Conservation (phyloP, 1,140 invertebrate species). For the Brachionus rotundiformis region DNA sequence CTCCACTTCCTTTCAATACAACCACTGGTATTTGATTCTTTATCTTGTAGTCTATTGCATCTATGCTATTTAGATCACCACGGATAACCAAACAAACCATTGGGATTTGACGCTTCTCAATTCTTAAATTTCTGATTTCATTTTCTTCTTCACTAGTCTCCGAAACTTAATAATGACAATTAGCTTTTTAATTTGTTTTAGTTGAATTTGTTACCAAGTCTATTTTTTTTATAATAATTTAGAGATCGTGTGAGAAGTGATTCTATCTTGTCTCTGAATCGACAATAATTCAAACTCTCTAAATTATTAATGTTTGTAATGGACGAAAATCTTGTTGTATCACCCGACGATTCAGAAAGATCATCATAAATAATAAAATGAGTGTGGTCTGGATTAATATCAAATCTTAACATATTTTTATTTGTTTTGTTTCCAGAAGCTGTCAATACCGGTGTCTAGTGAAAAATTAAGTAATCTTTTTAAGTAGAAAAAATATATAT, state of each 20-base stretch:
- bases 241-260: constrained; percentile 29
- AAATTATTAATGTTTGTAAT: neutral
- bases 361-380: constrained; percentile 52
- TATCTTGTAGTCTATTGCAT: constrained; percentile 61
- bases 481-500: neutral
- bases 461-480: neutral
- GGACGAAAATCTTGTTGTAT: neutral
- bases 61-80: constrained; percentile 61
- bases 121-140: neutral
- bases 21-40: constrained; percentile 63
- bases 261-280: constrained; percentile 47
- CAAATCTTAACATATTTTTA: constrained; percentile 25
- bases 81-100: constrained; percentile 65
- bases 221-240: constrained; percentile 39
- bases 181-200: neutral
- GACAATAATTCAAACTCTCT: constrained; percentile 1
- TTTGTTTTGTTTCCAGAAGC: constrained; percentile 42
- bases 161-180: neutral
- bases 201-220: neutral
- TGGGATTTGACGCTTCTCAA: constrained; percentile 55
- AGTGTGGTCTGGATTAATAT: constrained; percentile 50
- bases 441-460: constrained; percentile 14
- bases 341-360: neutral
- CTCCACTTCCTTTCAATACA: constrained; percentile 63
- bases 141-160: constrained; percentile 18